These are phyloP conservation scores for Nematostella vectensis DNA, from an alignment of 92 coral and sea anemone species.

Conservation along the genomic window DNA sequence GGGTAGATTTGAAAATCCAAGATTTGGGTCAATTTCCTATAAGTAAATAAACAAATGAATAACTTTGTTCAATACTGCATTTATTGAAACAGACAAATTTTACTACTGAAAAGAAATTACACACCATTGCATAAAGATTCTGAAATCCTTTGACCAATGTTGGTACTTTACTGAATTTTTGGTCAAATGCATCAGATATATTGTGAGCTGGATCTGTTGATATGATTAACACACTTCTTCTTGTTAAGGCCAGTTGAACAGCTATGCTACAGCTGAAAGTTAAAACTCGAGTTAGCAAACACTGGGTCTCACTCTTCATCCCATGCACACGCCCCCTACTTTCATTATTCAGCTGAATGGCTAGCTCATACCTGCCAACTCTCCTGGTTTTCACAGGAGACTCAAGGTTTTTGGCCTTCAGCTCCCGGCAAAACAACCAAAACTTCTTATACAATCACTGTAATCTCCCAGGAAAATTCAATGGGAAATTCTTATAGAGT, in stretches of 20 bases:
- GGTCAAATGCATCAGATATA: constrained; percentile 98
- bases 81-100: too few species aligned
- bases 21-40: constrained; percentile 96
- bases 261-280: constrained; percentile 85
- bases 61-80: not conserved
- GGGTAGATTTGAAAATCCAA: constrained; percentile 91
- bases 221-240: constrained; percentile 86
- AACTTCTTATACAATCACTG: not conserved
- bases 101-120: not conserved
- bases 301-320: too few species aligned
- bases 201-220: constrained; percentile 99
- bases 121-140: constrained; percentile 89
- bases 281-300: too few species aligned
- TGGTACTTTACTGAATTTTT: constrained; percentile 93
- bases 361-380: not conserved
- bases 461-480: too few species aligned
- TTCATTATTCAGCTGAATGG: not conserved
- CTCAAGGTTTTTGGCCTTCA: not conserved
- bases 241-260: constrained; percentile 73
- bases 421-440: not conserved
- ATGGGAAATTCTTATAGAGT: too few species aligned
- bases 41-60: not conserved
- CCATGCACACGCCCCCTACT: too few species aligned
- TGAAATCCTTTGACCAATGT: constrained; percentile 61
- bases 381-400: not conserved